These are phyloP conservation scores for Limnephilus lunatus DNA, from an alignment of 2,888 invertebrate species.

Conservation along the genomic window DNA sequence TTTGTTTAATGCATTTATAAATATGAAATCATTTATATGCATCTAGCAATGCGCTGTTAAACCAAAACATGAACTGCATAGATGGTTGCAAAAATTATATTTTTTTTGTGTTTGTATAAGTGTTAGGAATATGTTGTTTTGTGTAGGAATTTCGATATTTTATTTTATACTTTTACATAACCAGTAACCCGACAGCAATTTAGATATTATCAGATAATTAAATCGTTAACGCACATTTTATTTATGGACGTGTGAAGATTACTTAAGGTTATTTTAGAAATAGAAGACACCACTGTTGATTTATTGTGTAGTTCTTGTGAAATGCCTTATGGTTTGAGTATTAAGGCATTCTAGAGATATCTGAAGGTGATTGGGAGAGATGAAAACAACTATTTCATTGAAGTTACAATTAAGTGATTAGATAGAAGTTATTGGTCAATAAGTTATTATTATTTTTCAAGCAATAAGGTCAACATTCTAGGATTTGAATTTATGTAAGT, in stretches of 20 bases:
- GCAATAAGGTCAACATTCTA: background rate
- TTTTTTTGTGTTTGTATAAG: background rate
- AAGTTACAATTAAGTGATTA: background rate
- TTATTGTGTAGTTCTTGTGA: background rate
- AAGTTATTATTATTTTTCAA: background rate
- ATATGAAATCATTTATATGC: background rate
- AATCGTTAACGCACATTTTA: constrained; percentile 14
- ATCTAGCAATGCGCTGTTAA: background rate
- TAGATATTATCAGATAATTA: constrained; percentile 35
- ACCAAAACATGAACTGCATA: background rate
- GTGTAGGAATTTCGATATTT: background rate
- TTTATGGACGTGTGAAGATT: background rate
- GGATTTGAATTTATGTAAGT: background rate
- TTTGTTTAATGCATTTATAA: background rate
- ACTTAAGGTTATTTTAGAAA: background rate
- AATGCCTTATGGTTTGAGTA: background rate
- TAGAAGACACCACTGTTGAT: background rate
- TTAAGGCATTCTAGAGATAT: background rate
- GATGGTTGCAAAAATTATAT: background rate
- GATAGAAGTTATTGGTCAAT: background rate
- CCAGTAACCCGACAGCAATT: background rate
- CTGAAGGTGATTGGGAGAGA: background rate
- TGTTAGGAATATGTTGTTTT: background rate
- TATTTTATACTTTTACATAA: background rate
- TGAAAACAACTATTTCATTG: background rate